Percentiles rank a stretch among this genome's conserved stretches.
These are phyloP conservation scores for Lateolabrax maculatus DNA, from an alignment of 2,797 vertebrate species.

Conservation along the genomic window DNA sequence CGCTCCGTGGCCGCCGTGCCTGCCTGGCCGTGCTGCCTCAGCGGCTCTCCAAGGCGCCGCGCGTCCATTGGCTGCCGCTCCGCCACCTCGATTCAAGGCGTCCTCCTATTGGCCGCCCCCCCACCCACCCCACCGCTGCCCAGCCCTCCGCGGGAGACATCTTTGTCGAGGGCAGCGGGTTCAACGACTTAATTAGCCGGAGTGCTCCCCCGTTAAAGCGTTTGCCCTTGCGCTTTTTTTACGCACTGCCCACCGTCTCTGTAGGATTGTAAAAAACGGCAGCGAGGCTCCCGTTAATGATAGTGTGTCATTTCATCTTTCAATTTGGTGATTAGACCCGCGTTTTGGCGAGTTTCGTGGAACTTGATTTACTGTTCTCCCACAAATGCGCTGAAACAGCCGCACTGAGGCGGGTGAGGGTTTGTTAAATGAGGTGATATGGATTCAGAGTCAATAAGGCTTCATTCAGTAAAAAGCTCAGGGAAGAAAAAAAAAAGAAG, in stretches of 20 bases:
- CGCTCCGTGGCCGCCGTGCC: no score
- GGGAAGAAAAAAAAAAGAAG: no score
- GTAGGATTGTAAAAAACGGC: conserved; percentile 70
- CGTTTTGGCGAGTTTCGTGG: conserved; percentile 72
- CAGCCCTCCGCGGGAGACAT: conserved; percentile 65
- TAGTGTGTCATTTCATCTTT: conserved; percentile 64
- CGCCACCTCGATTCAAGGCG: conserved; percentile 39
- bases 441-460: conserved; percentile 37
- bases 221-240: conserved; percentile 69
- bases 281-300: conserved; percentile 67
- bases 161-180: conserved; percentile 79
- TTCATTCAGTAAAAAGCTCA: conserved; percentile 55
- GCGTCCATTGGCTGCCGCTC: conserved; percentile 55
- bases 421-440: conserved; percentile 38
- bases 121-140: fast-evolving
- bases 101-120: conserved; percentile 58
- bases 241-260: conserved; percentile 65
- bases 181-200: conserved; percentile 81
- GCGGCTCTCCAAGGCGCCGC: conserved; percentile 42
- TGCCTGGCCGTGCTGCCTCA: no score
- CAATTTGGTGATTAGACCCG: conserved; percentile 80
- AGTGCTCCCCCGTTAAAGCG: conserved; percentile 72
- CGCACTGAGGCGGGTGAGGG: conserved; percentile 41
- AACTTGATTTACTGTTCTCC: conserved; percentile 72
- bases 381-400: conserved; percentile 55